Conservation (phyloP, 1,140 invertebrate genomes). For the Amyelois transitella region DNA sequence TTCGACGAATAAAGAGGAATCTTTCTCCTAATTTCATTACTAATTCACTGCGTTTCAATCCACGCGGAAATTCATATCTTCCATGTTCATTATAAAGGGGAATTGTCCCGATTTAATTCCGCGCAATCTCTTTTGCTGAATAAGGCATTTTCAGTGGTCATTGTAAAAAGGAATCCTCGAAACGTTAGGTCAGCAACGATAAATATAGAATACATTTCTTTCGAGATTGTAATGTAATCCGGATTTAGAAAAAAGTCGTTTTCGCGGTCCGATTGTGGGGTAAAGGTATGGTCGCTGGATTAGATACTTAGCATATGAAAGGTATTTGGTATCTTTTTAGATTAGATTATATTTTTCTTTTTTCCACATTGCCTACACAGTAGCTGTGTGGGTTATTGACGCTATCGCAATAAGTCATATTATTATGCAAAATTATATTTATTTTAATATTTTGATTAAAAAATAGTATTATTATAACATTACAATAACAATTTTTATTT, state of each 20-base stretch:
- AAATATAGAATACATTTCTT: constrained; percentile 57
- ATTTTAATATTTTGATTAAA: no score
- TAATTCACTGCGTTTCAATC: constrained; percentile 17
- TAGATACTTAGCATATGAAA: no score
- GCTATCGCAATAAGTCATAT: no score
- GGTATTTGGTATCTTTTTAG: no score
- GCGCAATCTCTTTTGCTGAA: constrained; percentile 35
- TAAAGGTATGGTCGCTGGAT: constrained; percentile 3
- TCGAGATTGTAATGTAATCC: constrained; percentile 54
- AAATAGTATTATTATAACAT: no score
- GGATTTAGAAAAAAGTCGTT: constrained; percentile 45
- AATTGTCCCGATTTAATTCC: constrained; percentile 22
- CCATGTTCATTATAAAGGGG: constrained; percentile 33
- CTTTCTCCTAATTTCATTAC: neutral
- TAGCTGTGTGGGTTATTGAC: no score
- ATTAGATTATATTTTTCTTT: no score
- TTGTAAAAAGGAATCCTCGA: constrained; percentile 60
- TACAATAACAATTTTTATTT: no score
- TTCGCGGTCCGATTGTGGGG: constrained; percentile 6
- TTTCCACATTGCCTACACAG: no score
- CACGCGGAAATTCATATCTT: constrained; percentile 33
- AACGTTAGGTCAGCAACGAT: constrained; percentile 55
- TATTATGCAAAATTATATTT: no score
- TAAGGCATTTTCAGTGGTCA: constrained; percentile 25
- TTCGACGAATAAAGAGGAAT: neutral